A percentile compares a stretch with the other conserved stretches of the same genome.
Conservation (phyloP, 2,888 invertebrate genomes). For the Zaprionus obscuricornis region DNA sequence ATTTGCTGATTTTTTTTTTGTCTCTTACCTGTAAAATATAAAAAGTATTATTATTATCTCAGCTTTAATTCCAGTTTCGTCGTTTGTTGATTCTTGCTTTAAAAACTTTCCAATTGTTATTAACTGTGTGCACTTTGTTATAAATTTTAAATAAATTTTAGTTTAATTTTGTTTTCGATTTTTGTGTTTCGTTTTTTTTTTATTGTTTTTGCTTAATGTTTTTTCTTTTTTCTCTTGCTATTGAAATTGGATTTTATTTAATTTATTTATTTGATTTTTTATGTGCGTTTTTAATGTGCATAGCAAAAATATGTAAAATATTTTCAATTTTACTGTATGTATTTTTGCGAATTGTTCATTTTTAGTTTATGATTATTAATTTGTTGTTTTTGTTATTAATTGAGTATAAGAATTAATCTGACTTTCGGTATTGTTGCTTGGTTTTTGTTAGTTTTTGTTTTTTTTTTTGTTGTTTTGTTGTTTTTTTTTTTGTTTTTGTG, state of each 20-base stretch:
- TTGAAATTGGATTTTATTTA: conserved; percentile 18
- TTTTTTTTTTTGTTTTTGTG: conserved; percentile 25
- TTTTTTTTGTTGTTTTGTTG: conserved; percentile 30
- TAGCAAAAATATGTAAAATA: conserved; percentile 42
- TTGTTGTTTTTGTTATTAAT: conserved; percentile 9
- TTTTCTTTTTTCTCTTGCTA: conserved; percentile 11
- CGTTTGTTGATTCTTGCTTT: conserved; percentile 36
- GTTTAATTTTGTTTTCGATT: conserved; percentile 23
- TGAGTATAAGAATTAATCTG: conserved; percentile 72
- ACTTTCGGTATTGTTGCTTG: conserved; percentile 66
- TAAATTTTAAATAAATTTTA: conserved; percentile 21
- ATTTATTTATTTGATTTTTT: conserved; percentile 21
- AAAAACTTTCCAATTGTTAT: conserved; percentile 52
- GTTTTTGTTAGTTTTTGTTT: conserved; percentile 23
- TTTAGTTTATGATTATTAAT: conserved; percentile 13
- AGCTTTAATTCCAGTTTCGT: conserved; percentile 26
- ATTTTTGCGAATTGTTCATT: conserved; percentile 39
- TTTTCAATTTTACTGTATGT: conserved; percentile 26
- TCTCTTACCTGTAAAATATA: conserved; percentile 75
- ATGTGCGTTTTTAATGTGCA: conserved; percentile 38
- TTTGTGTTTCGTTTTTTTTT: too few species aligned
- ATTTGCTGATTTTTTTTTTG: neutral
- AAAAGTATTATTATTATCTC: conserved; percentile 65
- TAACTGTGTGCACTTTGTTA: conserved; percentile 40
- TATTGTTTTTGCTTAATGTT: too few species aligned